Conservation (phyloP, 2,888 invertebrate species). For the Sylvicola cinctus region DNA sequence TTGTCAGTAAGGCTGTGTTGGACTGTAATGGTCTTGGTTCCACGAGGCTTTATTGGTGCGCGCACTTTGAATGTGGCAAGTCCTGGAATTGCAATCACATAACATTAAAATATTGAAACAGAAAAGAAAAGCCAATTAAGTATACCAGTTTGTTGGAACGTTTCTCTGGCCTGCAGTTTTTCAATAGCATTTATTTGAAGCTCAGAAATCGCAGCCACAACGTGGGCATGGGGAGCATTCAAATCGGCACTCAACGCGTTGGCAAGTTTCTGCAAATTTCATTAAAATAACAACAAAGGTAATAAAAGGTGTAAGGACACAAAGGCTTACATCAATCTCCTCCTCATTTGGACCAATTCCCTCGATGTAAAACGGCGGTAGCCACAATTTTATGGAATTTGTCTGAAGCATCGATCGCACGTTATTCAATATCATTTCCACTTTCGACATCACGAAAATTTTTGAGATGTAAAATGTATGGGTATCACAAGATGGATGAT, state of each 20-base stretch:
- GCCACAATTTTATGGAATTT: conserved; percentile 53
- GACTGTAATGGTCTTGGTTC: conserved; percentile 29
- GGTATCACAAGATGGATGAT: no score
- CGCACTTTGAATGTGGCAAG: conserved; percentile 51
- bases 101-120: no score
- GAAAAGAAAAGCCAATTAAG: no score
- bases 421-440: conserved; percentile 41
- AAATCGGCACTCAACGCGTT: conserved; percentile 33
- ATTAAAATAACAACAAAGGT: no score
- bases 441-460: conserved; percentile 6
- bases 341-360: conserved; percentile 26
- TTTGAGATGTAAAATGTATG: no score
- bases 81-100: no score
- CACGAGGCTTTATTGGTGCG: conserved; percentile 31
- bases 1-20: conserved; percentile 31
- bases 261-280: conserved; percentile 43
- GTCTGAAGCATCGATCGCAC: conserved; percentile 43
- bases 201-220: conserved; percentile 34
- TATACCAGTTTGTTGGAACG: conserved; percentile 37
- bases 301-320: no score
- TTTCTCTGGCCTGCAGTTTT: conserved; percentile 44
- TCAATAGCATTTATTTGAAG: conserved; percentile 49
- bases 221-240: conserved; percentile 28
- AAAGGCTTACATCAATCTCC: conserved; percentile 19
- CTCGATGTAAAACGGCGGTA: conserved; percentile 41